phyloP scores from a whole-genome alignment of 2,888 invertebrate genomes.

The Falcaria lacertinaria region DNA sequence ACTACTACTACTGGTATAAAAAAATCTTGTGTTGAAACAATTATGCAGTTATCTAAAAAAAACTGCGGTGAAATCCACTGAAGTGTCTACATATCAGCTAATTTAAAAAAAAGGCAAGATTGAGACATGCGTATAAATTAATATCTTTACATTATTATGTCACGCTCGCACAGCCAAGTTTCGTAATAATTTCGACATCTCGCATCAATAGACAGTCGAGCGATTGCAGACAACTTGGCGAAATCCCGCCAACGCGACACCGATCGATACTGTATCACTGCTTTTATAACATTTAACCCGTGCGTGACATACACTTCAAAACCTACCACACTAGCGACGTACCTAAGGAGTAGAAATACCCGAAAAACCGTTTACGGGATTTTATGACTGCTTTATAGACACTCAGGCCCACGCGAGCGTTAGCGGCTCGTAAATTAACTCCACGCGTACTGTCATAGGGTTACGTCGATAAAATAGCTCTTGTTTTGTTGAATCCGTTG shows the following conservation, averaged over 20 bases:
- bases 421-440: constrained; percentile 17
- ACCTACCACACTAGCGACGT: background rate
- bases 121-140: too few relatives aligned
- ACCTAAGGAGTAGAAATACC: background rate
- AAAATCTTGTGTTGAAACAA: too few relatives aligned
- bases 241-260: background rate
- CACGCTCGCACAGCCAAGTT: too few relatives aligned
- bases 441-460: constrained; percentile 7
- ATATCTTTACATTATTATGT: too few relatives aligned
- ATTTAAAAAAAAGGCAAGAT: too few relatives aligned
- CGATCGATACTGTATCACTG: background rate
- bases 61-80: too few relatives aligned
- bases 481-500: background rate
- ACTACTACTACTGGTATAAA: too few relatives aligned
- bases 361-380: constrained; percentile 12
- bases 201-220: too few relatives aligned
- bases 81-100: too few relatives aligned
- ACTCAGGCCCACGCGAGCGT: constrained; percentile 22
- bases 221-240: background rate
- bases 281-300: background rate
- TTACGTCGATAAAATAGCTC: constrained; percentile 15
- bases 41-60: too few relatives aligned
- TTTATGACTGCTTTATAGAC: constrained; percentile 25
- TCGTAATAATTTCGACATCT: too few relatives aligned
- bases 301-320: background rate